Evolutionary conservation across 1,140 invertebrate genomes (phyloP).

Genomic region (Meloidogyne chitwoodi): DNA sequence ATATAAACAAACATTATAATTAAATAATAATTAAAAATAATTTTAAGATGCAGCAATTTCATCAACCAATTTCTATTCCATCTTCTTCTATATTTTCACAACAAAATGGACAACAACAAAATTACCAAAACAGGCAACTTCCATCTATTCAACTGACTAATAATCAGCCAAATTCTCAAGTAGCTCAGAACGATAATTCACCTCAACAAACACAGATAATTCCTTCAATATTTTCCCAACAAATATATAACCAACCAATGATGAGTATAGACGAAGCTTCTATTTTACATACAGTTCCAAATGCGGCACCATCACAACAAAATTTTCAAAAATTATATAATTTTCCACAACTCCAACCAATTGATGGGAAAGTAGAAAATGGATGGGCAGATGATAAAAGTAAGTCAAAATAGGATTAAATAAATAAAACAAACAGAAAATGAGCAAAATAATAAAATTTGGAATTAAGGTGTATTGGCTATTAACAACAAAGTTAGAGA

Average conservation of each 20-base stretch:
- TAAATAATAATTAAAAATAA: constrained; percentile 1
- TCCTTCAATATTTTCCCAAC: constrained; percentile 3
- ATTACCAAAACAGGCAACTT: constrained; percentile 4
- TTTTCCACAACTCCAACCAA: not conserved
- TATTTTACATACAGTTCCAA: constrained; percentile 21
- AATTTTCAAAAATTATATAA: constrained; percentile 3
- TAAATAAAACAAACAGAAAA: not conserved
- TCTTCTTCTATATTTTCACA: not conserved
- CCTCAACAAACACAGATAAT: constrained; percentile 10
- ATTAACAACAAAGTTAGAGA: not conserved
- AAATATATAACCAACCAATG: not conserved
- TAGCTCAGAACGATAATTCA: not conserved
- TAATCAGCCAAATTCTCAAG: not conserved
- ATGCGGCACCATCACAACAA: not conserved
- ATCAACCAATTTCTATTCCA: constrained; percentile 13
- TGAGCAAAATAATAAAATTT: not conserved
- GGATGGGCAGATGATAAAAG: not conserved
- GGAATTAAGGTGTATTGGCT: not conserved
- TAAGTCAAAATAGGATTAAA: not conserved
- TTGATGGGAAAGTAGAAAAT: not conserved
- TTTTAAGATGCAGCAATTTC: constrained; percentile 11
- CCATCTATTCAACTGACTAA: not conserved
- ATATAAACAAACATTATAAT: too few relatives aligned
- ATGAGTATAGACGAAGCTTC: not conserved
- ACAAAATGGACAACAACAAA: constrained; percentile 21